Conservation (phyloP, 2,888 invertebrate species). For the Ornithoptera alexandrae region DNA sequence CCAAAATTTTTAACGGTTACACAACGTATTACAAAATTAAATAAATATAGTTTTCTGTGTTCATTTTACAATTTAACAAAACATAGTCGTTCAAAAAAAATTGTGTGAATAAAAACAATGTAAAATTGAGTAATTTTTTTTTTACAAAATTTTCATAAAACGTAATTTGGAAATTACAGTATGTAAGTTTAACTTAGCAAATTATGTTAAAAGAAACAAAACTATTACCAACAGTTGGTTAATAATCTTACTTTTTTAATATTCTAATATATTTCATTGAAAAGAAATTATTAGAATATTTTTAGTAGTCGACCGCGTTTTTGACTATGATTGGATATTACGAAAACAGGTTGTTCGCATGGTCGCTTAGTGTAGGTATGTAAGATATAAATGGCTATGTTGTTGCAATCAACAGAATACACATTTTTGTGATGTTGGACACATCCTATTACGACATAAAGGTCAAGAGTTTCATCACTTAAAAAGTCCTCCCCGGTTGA, state of each 20-base stretch:
- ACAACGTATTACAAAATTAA: not conserved
- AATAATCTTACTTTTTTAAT: not conserved
- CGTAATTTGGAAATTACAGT: not conserved
- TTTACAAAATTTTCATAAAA: not conserved
- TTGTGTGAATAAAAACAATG: too few species aligned
- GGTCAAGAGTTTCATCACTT: slow-evolving; percentile 11
- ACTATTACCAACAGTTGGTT: not conserved
- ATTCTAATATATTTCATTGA: not conserved
- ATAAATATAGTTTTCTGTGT: not conserved
- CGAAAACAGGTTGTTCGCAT: slow-evolving; percentile 23
- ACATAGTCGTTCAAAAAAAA: too few species aligned
- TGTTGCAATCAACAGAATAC: slow-evolving; percentile 15
- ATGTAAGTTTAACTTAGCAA: not conserved
- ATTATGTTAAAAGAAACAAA: not conserved
- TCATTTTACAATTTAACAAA: too few species aligned
- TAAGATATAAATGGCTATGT: slow-evolving; percentile 6
- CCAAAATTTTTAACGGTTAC: not conserved
- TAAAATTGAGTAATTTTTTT: too few species aligned
- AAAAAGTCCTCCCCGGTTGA: not conserved
- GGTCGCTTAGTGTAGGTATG: slow-evolving; percentile 9
- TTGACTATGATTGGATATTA: slow-evolving; percentile 7
- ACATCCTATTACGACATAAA: slow-evolving; percentile 6
- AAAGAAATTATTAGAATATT: not conserved
- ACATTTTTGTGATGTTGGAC: slow-evolving; percentile 13
- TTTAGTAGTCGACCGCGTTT: not conserved